These are phyloP conservation scores for Ciconia stormi DNA, from an alignment of 2,113 vertebrate genomes.

Conservation along the genomic window DNA sequence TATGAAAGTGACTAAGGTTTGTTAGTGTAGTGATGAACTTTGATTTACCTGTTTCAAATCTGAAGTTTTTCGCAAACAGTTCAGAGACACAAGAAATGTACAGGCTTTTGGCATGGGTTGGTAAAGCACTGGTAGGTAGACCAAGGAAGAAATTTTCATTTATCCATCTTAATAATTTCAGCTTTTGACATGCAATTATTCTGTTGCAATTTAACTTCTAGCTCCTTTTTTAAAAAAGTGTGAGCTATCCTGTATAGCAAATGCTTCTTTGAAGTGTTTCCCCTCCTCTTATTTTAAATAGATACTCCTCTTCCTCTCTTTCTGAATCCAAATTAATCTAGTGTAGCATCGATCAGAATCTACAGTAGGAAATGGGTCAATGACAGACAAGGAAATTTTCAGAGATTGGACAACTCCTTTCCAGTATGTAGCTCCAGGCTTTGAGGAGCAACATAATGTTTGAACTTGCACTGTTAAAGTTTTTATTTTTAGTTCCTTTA, in stretches of 20 bases:
- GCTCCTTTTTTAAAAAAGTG: background rate
- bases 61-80: background rate
- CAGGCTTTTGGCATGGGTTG: background rate
- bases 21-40: background rate
- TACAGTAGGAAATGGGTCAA: background rate
- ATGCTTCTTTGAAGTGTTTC: background rate
- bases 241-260: background rate
- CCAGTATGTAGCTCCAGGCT: background rate
- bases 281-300: background rate
- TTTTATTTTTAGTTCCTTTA: background rate
- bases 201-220: background rate
- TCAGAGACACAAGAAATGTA: background rate
- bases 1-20: background rate
- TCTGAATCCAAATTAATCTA: background rate
- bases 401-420: background rate
- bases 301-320: background rate
- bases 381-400: background rate
- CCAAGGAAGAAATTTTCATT: background rate
- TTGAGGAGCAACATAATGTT: rapidly evolving
- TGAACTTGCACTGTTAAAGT: background rate
- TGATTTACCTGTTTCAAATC: background rate
- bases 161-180: background rate
- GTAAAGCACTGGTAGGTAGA: background rate
- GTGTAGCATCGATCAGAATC: background rate
- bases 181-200: background rate